Evolutionary conservation across 2,888 invertebrate genomes (phyloP).

Genomic region (Plebejus argus): DNA sequence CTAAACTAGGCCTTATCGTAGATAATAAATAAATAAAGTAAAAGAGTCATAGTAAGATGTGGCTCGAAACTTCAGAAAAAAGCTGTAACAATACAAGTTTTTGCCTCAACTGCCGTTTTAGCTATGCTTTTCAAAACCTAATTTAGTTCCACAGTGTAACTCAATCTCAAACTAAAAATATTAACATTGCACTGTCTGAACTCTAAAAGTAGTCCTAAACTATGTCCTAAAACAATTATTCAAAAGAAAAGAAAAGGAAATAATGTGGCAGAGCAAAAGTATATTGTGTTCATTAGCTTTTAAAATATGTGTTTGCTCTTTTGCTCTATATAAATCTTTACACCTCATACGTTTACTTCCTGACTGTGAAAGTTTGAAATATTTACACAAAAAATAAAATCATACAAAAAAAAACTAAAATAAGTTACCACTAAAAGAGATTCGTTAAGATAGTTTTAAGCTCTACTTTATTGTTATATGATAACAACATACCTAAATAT

Average conservation of each 20-base stretch:
- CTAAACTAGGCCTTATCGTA: too few species aligned
- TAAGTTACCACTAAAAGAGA: slow-evolving; percentile 21
- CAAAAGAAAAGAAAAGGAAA: too few species aligned
- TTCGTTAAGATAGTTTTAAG: slow-evolving; percentile 5
- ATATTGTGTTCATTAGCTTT: background rate
- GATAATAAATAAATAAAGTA: too few species aligned
- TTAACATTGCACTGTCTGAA: background rate
- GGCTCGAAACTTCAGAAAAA: too few species aligned
- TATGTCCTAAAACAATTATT: too few species aligned
- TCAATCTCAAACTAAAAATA: background rate
- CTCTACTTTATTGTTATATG: slow-evolving; percentile 7
- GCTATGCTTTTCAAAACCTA: background rate
- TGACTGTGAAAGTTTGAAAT: background rate
- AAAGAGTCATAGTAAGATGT: too few species aligned
- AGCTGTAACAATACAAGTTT: too few species aligned
- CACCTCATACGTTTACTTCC: background rate
- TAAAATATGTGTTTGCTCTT: background rate
- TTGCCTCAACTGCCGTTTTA: background rate
- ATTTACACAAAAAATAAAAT: background rate
- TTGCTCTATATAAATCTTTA: background rate
- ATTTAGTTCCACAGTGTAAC: background rate
- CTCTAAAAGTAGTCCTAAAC: background rate
- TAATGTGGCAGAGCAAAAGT: background rate
- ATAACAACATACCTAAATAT: slow-evolving; percentile 35
- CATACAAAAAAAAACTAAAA: slow-evolving; percentile 31